Conservation (phyloP, 2,113 vertebrate genomes). For the Corythaixoides concolor region DNA sequence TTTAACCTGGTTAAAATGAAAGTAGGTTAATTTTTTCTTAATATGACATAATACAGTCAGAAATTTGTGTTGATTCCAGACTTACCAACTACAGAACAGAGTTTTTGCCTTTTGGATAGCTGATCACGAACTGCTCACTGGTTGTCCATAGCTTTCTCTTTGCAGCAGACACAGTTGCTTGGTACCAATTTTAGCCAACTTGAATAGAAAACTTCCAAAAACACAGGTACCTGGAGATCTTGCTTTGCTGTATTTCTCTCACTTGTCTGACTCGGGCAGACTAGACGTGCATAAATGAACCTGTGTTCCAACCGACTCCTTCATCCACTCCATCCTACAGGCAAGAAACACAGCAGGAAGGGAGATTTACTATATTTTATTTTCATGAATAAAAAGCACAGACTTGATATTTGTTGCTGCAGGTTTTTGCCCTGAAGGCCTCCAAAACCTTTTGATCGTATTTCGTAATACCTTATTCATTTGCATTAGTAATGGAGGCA, state of each 20-base stretch:
- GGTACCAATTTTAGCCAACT: not conserved
- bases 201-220: not conserved
- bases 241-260: slow-evolving; percentile 5
- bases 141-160: not conserved
- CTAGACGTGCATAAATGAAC: not conserved
- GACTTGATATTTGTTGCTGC: not conserved
- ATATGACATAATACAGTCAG: not conserved
- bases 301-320: slow-evolving; percentile 34
- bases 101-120: not conserved
- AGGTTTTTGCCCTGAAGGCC: not conserved
- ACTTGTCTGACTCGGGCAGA: not conserved
- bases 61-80: not conserved
- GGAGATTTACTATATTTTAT: not conserved
- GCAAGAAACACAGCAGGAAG: slow-evolving; percentile 33
- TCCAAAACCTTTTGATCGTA: not conserved
- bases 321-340: slow-evolving; percentile 19
- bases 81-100: not conserved
- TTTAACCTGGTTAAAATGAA: not conserved
- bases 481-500: not conserved
- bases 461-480: not conserved
- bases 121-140: not conserved
- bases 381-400: not conserved
- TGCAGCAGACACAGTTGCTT: not conserved
- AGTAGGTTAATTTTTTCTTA: not conserved
- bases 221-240: not conserved